Conservation (phyloP, 2,888 invertebrate genomes). For the Volucella inflata region DNA sequence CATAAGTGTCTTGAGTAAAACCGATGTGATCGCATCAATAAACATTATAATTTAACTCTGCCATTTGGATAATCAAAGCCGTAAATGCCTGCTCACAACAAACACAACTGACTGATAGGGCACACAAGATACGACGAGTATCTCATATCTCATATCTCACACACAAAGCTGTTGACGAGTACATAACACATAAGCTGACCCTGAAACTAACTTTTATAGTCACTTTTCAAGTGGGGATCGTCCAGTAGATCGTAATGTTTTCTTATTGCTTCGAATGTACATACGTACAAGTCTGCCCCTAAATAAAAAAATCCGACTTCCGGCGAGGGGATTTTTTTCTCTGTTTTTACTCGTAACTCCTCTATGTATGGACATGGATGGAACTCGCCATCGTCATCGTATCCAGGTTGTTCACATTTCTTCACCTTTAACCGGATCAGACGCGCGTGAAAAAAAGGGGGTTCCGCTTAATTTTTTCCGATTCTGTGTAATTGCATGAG, state of each 20-base stretch:
- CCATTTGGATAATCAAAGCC: too few relatives aligned
- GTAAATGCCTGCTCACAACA: not conserved
- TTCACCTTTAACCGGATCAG: constrained; percentile 59
- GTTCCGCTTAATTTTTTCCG: constrained; percentile 31
- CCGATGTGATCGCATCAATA: too few relatives aligned
- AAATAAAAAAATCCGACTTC: constrained; percentile 62
- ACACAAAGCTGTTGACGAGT: not conserved
- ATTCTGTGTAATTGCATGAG: constrained; percentile 45
- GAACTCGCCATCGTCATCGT: not conserved
- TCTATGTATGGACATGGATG: not conserved
- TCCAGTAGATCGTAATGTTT: constrained; percentile 28
- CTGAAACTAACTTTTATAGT: constrained; percentile 52
- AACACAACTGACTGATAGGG: not conserved
- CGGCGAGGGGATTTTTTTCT: constrained; percentile 65
- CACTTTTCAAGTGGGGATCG: constrained; percentile 5
- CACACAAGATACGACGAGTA: not conserved
- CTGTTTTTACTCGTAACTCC: constrained; percentile 7
- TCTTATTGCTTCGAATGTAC: constrained; percentile 1
- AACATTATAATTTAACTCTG: too few relatives aligned
- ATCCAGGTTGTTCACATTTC: constrained; percentile 64
- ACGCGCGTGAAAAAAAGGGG: constrained; percentile 45
- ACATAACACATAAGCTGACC: constrained; percentile 17
- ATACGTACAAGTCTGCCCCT: constrained; percentile 18
- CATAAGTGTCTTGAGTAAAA: too few relatives aligned
- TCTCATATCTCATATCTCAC: constrained; percentile 15